Conservation (phyloP, 2,113 vertebrate genomes). For the Pangasianodon hypophthalmus region DNA sequence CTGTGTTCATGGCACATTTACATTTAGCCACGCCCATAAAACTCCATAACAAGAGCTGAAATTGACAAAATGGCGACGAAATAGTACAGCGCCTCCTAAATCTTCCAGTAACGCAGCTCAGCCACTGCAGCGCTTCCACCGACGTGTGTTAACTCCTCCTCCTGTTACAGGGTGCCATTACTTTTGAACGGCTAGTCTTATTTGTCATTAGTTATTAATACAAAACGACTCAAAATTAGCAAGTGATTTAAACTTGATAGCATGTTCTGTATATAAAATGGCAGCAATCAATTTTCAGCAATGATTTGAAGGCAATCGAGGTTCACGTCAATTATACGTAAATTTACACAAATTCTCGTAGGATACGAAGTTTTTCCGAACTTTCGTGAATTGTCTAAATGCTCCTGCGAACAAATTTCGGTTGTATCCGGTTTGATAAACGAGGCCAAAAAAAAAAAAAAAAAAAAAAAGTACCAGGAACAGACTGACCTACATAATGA, state of each 20-base stretch:
- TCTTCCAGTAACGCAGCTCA: background rate
- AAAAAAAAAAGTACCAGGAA: constrained; percentile 24
- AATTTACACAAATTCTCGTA: background rate
- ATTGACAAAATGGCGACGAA: background rate
- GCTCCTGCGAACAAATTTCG: background rate
- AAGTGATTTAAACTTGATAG: background rate
- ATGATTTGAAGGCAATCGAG: background rate
- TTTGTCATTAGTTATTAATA: background rate
- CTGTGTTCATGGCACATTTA: background rate
- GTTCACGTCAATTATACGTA: background rate
- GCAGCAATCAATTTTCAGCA: background rate
- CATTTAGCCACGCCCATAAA: background rate
- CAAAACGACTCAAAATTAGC: background rate
- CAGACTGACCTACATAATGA: constrained; percentile 7
- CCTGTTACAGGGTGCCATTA: background rate
- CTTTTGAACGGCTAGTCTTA: background rate
- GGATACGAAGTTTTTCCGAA: background rate
- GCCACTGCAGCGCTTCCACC: background rate
- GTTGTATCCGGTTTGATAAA: background rate
- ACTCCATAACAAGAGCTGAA: background rate
- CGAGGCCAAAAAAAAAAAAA: background rate
- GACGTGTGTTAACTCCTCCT: background rate
- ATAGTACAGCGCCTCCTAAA: background rate
- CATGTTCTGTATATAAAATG: background rate
- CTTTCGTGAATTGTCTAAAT: background rate